A percentile compares a stretch with the other conserved stretches of the same genome.
phyloP scores from a whole-genome alignment of 2,113 vertebrate genomes.

The Toxostoma redivivum region DNA sequence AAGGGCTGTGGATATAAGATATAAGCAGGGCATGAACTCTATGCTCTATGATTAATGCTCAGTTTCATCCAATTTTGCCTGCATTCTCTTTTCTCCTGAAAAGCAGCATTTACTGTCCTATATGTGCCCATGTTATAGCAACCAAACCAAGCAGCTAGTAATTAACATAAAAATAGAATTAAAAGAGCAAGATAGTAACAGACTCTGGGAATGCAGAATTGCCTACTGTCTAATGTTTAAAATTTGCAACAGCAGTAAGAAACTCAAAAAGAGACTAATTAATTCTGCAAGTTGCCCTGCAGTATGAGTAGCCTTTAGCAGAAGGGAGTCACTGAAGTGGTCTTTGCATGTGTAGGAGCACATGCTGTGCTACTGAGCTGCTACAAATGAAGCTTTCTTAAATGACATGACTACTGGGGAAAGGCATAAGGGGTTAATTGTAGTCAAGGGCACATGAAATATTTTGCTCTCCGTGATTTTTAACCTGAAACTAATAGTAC shows the following conservation, averaged over 20 bases:
- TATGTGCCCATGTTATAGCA: not conserved
- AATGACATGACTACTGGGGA: not conserved
- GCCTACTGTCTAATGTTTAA: not conserved
- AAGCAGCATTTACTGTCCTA: not conserved
- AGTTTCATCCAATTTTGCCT: not conserved
- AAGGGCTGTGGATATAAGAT: not conserved
- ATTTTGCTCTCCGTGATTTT: constrained; percentile 9
- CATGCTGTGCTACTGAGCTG: not conserved
- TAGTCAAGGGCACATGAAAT: not conserved
- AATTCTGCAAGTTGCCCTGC: not conserved
- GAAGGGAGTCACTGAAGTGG: not conserved
- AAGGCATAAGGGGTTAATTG: constrained; percentile 24
- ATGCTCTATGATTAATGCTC: not conserved
- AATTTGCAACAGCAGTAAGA: not conserved
- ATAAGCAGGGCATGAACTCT: not conserved
- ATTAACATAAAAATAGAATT: not conserved
- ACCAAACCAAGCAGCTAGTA: not conserved
- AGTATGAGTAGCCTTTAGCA: not conserved
- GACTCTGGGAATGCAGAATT: not conserved
- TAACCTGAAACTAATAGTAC: constrained; percentile 28
- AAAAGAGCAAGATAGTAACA: not conserved
- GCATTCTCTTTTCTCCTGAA: not conserved
- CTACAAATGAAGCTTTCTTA: not conserved
- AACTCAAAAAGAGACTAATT: not conserved
- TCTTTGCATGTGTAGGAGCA: not conserved